Evolutionary conservation across 2,888 invertebrate species (phyloP).

Genomic region (Ditula angustiorana): DNA sequence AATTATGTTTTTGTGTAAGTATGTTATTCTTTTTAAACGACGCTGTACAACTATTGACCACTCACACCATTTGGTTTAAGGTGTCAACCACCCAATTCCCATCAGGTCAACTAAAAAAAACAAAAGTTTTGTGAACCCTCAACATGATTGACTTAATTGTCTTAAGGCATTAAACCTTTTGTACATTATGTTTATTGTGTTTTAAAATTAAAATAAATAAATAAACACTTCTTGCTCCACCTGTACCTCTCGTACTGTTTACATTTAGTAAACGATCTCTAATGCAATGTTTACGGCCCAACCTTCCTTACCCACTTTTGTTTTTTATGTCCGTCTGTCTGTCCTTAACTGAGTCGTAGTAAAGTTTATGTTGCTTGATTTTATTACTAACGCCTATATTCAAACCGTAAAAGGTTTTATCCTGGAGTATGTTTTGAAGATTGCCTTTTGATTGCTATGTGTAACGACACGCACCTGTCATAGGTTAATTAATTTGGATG

Average conservation of each 20-base stretch:
- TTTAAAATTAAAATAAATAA: too few relatives aligned
- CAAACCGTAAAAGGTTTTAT: conserved; percentile 25
- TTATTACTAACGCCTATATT: conserved; percentile 45
- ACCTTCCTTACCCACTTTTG: conserved; percentile 54
- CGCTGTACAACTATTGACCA: too few relatives aligned
- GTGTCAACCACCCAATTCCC: too few relatives aligned
- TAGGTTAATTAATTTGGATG: background rate
- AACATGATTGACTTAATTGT: too few relatives aligned
- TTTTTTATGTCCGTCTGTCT: conserved; percentile 51
- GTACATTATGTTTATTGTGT: too few relatives aligned
- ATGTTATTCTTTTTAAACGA: too few relatives aligned
- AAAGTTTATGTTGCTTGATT: conserved; percentile 52
- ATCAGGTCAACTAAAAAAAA: too few relatives aligned
- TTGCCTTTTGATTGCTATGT: conserved; percentile 7
- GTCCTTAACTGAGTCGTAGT: conserved; percentile 50
- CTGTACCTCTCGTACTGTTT: conserved; percentile 47
- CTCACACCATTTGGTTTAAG: too few relatives aligned
- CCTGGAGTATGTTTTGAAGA: conserved; percentile 13
- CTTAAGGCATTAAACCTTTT: too few relatives aligned
- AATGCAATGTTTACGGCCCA: conserved; percentile 61
- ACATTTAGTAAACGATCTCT: conserved; percentile 54
- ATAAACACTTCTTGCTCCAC: conserved; percentile 10
- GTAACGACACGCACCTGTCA: conserved; percentile 5
- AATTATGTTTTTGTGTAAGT: too few relatives aligned
- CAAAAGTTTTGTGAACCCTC: too few relatives aligned